These are phyloP conservation scores for Dipodomys ordii DNA, from an alignment of 2,113 vertebrate species.

Conservation along the genomic window DNA sequence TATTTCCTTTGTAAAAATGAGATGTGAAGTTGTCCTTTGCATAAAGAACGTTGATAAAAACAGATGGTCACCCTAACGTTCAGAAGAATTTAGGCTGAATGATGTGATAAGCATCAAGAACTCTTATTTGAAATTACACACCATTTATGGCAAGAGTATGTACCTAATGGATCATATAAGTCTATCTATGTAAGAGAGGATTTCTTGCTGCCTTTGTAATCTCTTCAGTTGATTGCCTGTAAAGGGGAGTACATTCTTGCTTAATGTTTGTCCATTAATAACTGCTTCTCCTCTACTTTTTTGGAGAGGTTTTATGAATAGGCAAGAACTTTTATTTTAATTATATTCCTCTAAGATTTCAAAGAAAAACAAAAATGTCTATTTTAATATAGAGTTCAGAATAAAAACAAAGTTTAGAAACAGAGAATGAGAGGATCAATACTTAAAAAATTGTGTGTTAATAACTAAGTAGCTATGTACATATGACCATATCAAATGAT, in stretches of 20 bases:
- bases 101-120: neutral
- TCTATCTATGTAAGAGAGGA: neutral
- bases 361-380: neutral
- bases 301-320: neutral
- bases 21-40: neutral
- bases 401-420: neutral
- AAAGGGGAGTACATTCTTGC: neutral
- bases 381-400: neutral
- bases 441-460: neutral
- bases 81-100: neutral
- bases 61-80: neutral
- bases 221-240: neutral
- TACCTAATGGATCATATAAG: neutral
- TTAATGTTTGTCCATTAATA: neutral
- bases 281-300: neutral
- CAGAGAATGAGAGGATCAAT: neutral
- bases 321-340: slow-evolving; percentile 8
- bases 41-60: slow-evolving; percentile 34
- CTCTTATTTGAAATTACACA: neutral
- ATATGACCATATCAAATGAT: neutral
- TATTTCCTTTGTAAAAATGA: slow-evolving; percentile 1
- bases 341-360: neutral
- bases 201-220: neutral
- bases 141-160: neutral
- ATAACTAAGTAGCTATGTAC: too few species aligned